These are phyloP conservation scores for Andricus curvator DNA, from an alignment of 2,888 invertebrate genomes.

Conservation along the genomic window DNA sequence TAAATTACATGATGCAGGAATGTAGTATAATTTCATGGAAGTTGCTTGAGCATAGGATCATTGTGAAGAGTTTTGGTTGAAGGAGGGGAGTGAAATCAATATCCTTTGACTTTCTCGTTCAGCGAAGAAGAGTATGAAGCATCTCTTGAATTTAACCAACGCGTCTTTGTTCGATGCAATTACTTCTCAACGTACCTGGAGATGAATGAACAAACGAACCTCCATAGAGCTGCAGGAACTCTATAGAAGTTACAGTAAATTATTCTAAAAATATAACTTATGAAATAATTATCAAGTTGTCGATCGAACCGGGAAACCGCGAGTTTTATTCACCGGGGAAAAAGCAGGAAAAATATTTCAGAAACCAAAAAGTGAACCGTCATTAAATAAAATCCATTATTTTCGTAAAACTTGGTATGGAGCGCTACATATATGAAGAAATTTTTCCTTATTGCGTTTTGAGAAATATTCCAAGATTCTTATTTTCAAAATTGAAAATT, in stretches of 20 bases:
- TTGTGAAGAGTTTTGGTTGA: slow-evolving; percentile 12
- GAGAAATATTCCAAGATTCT: too few species aligned
- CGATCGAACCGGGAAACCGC: neutral
- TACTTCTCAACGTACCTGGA: slow-evolving; percentile 15
- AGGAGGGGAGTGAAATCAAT: slow-evolving; percentile 24
- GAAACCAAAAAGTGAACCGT: too few species aligned
- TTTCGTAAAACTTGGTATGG: too few species aligned
- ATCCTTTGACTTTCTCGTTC: slow-evolving; percentile 34
- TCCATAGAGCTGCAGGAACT: neutral
- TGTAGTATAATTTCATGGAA: slow-evolving; percentile 22
- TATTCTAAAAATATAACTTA: neutral
- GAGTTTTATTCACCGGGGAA: neutral
- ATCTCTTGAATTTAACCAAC: slow-evolving; percentile 38
- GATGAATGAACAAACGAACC: slow-evolving; percentile 6
- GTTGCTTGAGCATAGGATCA: slow-evolving; percentile 11
- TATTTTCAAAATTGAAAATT: too few species aligned
- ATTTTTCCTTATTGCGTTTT: too few species aligned
- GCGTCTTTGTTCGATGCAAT: slow-evolving; percentile 38
- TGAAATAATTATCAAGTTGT: neutral
- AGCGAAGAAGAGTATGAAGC: slow-evolving; percentile 34
- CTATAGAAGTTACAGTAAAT: slow-evolving; percentile 8
- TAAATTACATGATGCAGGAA: neutral
- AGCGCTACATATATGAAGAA: too few species aligned
- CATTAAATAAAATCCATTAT: too few species aligned
- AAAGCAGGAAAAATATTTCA: neutral